Base-by-base conservation (phyloP, 2,797 vertebrate species). In the Antennarius maculatus region DNA sequence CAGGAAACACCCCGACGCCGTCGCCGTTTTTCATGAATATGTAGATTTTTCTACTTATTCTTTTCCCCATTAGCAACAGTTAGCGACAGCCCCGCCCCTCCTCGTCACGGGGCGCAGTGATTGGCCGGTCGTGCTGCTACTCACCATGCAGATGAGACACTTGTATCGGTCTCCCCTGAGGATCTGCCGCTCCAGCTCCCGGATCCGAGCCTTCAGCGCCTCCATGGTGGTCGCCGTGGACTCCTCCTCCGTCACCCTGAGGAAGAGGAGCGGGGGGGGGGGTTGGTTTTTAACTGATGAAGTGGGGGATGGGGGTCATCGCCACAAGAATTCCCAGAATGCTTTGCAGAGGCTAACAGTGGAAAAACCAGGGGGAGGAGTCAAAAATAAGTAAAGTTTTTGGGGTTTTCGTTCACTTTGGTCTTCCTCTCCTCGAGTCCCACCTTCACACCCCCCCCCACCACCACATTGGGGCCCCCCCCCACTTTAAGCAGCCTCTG, bases 111-210 rank as follows among this genome's bases (percentile, higher is more conserved):
- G 23, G 23, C 23, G 23, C 1, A 1, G 23, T 23, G 23, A 23
- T 23, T 23, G 23, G 23, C 23, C 3, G n/a, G 17, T 15, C 31
- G 29, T 17, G 53, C 47, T 31, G 29, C 23, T 73, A 90, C 93
- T 96, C 92, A 99, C 98, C 98, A 99, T 99, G 94, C 98, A 99
- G 93, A 99, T 99, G 92, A 99, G 97, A 95, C 98, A 99, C 95
- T 99, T 99, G 95, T 99, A 99, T 79, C 97, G 92, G 92, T 99
- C 97, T 81, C 97, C 98, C 91, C 98, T 92, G 84, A 97, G 96
- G 54, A 99, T 96, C 91, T 99, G 97, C 92, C 96, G 95, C 93
- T 99, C 98, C 88, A 99, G 94, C 90, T 99, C 98, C 85, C 97
- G 93, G 92, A 99, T 98, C 58, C 98, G 96, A 88, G 97, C 97